Evolutionary conservation across 2,113 vertebrate species (phyloP).

Genomic region (Callopanchax toddi): DNA sequence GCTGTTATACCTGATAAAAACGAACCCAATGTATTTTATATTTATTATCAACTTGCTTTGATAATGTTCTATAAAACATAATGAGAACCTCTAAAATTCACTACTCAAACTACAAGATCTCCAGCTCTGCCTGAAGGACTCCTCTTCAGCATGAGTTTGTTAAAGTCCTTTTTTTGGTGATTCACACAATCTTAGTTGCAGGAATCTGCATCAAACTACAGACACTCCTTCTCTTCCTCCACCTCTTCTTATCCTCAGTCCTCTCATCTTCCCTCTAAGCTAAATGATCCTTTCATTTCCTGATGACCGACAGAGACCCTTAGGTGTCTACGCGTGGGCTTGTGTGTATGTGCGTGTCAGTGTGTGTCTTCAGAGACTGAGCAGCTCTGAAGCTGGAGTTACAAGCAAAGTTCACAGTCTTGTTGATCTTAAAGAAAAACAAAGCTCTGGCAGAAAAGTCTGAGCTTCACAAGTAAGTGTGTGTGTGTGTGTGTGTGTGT

Average conservation of each 20-base stretch:
- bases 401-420: conserved; percentile 88
- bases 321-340: conserved; percentile 77
- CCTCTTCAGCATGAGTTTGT: background rate
- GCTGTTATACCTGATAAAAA: too few species aligned
- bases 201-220: conserved; percentile 53
- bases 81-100: too few species aligned
- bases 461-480: conserved; percentile 77
- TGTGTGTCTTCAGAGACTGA: conserved; percentile 36
- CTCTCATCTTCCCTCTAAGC: conserved; percentile 77
- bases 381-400: conserved; percentile 71
- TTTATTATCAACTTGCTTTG: too few species aligned
- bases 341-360: conserved; percentile 42
- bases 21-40: too few species aligned
- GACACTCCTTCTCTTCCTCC: conserved; percentile 57
- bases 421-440: conserved; percentile 88
- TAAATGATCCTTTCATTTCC: conserved; percentile 98
- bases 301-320: conserved; percentile 84
- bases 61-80: too few species aligned
- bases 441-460: conserved; percentile 84
- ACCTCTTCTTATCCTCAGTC: conserved; percentile 51
- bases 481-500: background rate
- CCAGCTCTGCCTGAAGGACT: background rate
- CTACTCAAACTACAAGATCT: too few species aligned
- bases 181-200: conserved; percentile 41
- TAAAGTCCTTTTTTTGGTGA: conserved; percentile 37